Evolutionary conservation across 2,797 vertebrate genomes (phyloP).

Genomic region (Parambassis ranga): DNA sequence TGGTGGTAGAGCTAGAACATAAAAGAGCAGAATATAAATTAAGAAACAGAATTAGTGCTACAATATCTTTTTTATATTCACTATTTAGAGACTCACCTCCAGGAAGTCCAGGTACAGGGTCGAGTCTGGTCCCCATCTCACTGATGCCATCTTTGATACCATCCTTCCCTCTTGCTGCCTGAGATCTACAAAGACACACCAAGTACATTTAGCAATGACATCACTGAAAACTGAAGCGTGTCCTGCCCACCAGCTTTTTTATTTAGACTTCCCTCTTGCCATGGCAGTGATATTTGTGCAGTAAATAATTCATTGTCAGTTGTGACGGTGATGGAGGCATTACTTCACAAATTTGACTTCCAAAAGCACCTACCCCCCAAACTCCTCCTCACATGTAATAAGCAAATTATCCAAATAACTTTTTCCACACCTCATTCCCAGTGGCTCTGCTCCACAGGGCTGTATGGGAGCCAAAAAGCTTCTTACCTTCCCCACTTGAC

Average conservation of each 20-base stretch:
- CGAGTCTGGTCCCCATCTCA: constrained; percentile 93
- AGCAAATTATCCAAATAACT: not conserved
- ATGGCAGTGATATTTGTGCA: not conserved
- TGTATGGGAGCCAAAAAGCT: not conserved
- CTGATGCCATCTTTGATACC: constrained; percentile 91
- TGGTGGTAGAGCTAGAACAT: constrained; percentile 87
- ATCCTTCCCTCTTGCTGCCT: constrained; percentile 96
- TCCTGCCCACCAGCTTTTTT: not conserved
- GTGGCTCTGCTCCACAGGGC: not conserved
- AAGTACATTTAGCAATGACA: not conserved
- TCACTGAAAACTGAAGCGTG: not conserved
- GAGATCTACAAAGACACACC: constrained; percentile 81
- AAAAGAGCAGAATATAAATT: not conserved
- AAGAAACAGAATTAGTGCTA: not conserved
- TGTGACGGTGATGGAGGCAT: not conserved
- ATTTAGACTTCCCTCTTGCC: not conserved
- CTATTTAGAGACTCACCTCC: constrained; percentile 83
- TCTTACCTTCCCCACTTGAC: constrained; percentile 98
- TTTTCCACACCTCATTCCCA: not conserved
- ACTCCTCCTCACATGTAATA: constrained; percentile 6
- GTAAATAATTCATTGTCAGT: not conserved
- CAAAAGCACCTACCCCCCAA: not conserved
- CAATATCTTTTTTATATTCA: not conserved
- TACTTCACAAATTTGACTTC: not conserved
- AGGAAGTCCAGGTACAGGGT: constrained; percentile 96